Evolutionary conservation across 2,888 invertebrate genomes (phyloP).

Genomic region (Temnothorax rugatulus): DNA sequence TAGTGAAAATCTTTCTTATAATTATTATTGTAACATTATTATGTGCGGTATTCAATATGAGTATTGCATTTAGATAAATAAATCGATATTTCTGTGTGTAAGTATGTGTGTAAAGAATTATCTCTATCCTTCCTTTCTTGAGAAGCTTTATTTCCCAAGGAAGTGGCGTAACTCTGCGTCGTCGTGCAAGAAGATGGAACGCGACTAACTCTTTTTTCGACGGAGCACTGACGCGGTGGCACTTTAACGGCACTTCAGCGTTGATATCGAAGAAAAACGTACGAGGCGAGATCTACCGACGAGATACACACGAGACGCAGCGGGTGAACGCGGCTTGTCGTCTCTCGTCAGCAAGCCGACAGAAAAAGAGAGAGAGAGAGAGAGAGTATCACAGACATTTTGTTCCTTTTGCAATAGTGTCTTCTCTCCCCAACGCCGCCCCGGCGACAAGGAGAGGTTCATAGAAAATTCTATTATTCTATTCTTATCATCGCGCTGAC

Average conservation of each 20-base stretch:
- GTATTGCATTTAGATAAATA: neutral
- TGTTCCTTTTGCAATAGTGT: slow-evolving; percentile 65
- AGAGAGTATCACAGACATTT: slow-evolving; percentile 58
- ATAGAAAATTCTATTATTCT: slow-evolving; percentile 81
- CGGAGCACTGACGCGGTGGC: slow-evolving; percentile 41
- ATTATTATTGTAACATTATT: neutral
- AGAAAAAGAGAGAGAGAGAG: neutral
- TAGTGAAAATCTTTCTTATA: slow-evolving; percentile 11
- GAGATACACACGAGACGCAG: slow-evolving; percentile 68
- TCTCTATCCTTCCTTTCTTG: neutral
- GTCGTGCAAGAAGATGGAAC: slow-evolving; percentile 45
- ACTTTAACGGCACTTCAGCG: slow-evolving; percentile 57
- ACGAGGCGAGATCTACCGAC: slow-evolving; percentile 60
- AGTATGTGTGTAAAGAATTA: neutral
- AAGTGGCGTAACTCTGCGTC: slow-evolving; percentile 9
- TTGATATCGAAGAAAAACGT: slow-evolving; percentile 59
- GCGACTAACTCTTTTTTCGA: slow-evolving; percentile 40
- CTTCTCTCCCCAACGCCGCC: slow-evolving; percentile 4
- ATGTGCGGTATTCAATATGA: neutral
- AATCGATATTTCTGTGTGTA: neutral
- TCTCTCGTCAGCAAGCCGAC: slow-evolving; percentile 64
- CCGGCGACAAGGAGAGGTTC: slow-evolving; percentile 61
- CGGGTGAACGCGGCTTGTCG: slow-evolving; percentile 58
- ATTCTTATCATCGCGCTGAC: slow-evolving; percentile 79
- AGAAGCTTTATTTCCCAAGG: neutral